These are phyloP conservation scores for Labeo calbasu DNA, from an alignment of 2,797 vertebrate species.

Conservation along the genomic window DNA sequence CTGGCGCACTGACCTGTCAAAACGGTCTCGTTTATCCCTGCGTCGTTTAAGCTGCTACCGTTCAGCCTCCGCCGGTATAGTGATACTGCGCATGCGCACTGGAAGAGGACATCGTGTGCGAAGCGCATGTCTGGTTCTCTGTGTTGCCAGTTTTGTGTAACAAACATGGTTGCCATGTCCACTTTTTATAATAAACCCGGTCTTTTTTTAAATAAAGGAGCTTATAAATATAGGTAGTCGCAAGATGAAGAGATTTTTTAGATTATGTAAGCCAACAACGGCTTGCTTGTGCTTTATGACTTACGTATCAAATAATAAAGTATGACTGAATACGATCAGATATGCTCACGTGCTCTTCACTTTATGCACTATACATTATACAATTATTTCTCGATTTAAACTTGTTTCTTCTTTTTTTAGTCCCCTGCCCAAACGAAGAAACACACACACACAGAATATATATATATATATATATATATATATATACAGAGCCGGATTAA, in stretches of 20 bases:
- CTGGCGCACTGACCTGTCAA: conserved; percentile 74
- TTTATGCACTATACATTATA: neutral
- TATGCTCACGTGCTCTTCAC: neutral
- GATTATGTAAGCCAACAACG: neutral
- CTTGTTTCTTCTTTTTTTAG: neutral
- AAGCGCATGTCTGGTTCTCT: conserved; percentile 49
- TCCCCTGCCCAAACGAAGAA: neutral
- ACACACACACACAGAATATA: too few relatives aligned
- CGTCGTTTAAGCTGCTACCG: conserved; percentile 72
- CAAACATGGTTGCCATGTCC: conserved; percentile 19
- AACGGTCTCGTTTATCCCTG: conserved; percentile 72
- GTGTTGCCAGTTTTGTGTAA: conserved; percentile 41
- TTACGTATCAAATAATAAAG: neutral
- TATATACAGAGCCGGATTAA: too few relatives aligned
- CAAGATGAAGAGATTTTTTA: neutral
- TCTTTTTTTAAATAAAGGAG: neutral
- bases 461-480: too few relatives aligned
- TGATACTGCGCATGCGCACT: conserved; percentile 74
- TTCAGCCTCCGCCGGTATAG: conserved; percentile 76
- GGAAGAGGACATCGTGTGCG: conserved; percentile 6
- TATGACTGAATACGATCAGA: neutral
- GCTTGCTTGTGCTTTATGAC: neutral
- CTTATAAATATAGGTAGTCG: neutral
- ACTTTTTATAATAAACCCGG: neutral
- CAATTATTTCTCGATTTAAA: neutral